Conservation (phyloP, 2,888 invertebrate species). For the Alviniconcha strummeri region DNA sequence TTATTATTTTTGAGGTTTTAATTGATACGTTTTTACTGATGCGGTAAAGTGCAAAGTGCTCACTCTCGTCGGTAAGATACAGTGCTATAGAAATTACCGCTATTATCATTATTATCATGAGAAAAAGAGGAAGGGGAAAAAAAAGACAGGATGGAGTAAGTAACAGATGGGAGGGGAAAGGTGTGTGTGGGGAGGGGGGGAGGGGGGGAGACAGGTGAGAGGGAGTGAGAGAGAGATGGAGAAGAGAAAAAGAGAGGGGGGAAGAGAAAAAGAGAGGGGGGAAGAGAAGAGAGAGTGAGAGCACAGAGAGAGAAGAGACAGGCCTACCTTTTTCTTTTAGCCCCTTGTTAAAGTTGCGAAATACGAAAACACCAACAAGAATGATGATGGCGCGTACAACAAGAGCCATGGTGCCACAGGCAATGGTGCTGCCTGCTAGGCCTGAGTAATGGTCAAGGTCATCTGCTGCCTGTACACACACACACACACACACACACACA, state of each 20-base stretch:
- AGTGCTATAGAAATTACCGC: too few relatives aligned
- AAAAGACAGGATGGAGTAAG: neutral
- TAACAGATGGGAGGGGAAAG: neutral
- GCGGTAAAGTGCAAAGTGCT: too few relatives aligned
- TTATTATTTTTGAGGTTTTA: too few relatives aligned
- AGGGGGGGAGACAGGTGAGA: neutral
- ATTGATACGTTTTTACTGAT: too few relatives aligned
- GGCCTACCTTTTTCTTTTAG: conserved; percentile 58
- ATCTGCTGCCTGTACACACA: conserved; percentile 20
- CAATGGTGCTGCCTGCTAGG: conserved; percentile 44
- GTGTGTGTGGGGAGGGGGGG: neutral
- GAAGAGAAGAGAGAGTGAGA: neutral
- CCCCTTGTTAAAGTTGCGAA: conserved; percentile 55
- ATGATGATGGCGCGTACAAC: conserved; percentile 46
- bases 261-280: neutral
- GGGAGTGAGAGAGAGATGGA: neutral
- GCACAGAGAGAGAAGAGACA: neutral
- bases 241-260: neutral
- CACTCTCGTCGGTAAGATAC: too few relatives aligned
- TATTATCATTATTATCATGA: too few relatives aligned
- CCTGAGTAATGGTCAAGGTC: conserved; percentile 18
- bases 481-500: neutral
- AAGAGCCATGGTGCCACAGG: conserved; percentile 47
- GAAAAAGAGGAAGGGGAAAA: neutral
- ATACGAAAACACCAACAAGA: conserved; percentile 46